phyloP scores from a whole-genome alignment of 2,113 vertebrate genomes.

The Myotis lucifugus region DNA sequence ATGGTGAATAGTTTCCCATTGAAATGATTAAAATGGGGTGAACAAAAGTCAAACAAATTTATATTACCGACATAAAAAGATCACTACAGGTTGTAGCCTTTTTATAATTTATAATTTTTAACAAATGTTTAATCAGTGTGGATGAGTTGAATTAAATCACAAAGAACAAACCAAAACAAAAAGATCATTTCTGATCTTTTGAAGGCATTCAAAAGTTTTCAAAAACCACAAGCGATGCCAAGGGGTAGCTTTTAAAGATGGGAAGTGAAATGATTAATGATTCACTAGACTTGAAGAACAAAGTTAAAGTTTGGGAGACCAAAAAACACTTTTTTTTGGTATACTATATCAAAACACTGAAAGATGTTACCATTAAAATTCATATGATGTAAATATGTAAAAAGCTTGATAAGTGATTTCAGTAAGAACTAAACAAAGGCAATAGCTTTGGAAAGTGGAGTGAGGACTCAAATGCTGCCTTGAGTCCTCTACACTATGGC shows the following conservation, averaged over 20 bases:
- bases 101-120: neutral
- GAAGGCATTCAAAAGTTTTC: neutral
- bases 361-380: neutral
- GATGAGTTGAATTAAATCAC: neutral
- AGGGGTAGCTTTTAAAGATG: neutral
- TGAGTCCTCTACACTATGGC: neutral
- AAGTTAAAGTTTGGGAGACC: neutral
- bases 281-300: neutral
- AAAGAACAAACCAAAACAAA: constrained; percentile 15
- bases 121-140: neutral
- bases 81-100: neutral
- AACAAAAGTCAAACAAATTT: neutral
- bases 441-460: neutral
- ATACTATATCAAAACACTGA: neutral
- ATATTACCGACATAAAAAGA: neutral
- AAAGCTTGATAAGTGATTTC: neutral
- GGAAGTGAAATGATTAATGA: constrained; percentile 9
- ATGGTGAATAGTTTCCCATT: neutral
- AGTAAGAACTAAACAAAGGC: neutral
- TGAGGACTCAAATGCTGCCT: neutral
- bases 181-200: constrained; percentile 5
- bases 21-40: neutral
- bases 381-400: neutral
- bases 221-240: neutral
- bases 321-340: neutral